Base-by-base conservation (phyloP, 2,888 invertebrate genomes). In the Notodonta ziczac region DNA sequence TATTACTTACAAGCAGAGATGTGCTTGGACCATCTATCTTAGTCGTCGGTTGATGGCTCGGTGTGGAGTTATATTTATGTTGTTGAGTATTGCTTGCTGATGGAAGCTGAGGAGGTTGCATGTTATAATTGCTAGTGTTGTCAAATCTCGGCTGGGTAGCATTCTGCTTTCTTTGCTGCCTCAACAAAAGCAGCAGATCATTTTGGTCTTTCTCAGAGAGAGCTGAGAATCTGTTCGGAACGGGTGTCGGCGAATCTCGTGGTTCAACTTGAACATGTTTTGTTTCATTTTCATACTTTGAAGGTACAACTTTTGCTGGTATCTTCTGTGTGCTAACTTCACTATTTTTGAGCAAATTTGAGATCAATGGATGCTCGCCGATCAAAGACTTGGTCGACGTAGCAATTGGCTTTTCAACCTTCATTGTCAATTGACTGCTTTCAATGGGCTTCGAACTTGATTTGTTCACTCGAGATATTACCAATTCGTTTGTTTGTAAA, bases 191-290 rank as follows among this genome's bases (percentile, higher is more conserved):
- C 32, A 86, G 14, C 54, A 92, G 63, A 55, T 92, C 90, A 56
- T 82, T 76, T 65, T 88, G 87, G 66, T 91, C 90, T 56, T 78
- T 84, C 62, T 89, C 86, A 10, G 84, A 80, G 48, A 89, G 65
- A 56, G 60, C 61, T 10, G 72, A 62, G 4, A 55, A 5, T 44
- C 65, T 63, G 46, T 52, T 65, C 9, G 63, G 10, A 32, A 24
- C 0, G 5, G 40, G 10, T 14, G 16, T 35, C 8, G 61, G 8
- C 1, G 7, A 10, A 6, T 66, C 67, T n/a, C 44, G 44, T 32
- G 54, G 12, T 56, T 65, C 66, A 9, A 57, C n/a, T 54, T 53
- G 55, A 12, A 56, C 40, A 51, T 58, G 62, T 58, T 58, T 68
- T 50, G 35, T 35, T 53, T 59, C 56, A 35, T 7, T 61, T 14